Evolutionary conservation across 2,113 vertebrate species (phyloP).

Genomic region (Todiramphus chloris): DNA sequence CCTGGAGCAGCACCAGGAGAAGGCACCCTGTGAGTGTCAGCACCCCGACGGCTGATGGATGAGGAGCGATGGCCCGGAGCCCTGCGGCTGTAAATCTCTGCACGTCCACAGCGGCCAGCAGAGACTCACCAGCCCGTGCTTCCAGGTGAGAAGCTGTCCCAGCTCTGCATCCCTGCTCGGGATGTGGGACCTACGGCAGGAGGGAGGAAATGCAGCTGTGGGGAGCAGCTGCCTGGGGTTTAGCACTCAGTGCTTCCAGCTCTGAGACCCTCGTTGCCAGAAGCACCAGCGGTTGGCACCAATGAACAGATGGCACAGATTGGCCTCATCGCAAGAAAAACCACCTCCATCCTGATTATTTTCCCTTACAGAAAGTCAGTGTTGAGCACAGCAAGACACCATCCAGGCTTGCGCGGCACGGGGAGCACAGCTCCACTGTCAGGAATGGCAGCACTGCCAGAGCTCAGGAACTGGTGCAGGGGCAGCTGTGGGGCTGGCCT

Average conservation of each 20-base stretch:
- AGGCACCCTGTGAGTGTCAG: neutral
- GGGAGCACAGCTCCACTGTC: neutral
- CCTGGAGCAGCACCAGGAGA: neutral
- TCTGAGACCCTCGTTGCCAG: neutral
- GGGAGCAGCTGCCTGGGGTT: neutral
- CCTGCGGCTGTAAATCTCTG: neutral
- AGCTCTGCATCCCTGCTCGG: neutral
- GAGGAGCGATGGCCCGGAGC: neutral
- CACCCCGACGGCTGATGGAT: rapidly evolving
- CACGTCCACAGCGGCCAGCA: rapidly evolving
- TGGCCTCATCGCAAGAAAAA: neutral
- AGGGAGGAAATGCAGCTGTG: neutral
- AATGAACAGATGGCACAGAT: neutral
- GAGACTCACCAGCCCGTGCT: neutral
- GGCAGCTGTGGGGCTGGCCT: neutral
- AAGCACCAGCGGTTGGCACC: neutral
- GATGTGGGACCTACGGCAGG: neutral
- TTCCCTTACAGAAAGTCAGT: neutral
- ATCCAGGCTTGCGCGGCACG: neutral
- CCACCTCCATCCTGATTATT: neutral
- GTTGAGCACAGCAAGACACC: neutral
- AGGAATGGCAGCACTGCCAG: rapidly evolving
- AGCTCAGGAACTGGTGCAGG: rapidly evolving
- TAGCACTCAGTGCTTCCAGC: rapidly evolving
- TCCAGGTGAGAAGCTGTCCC: neutral